Evolutionary conservation across 2,888 invertebrate species (phyloP), one percentile per base, ranked within the genome.

Genomic region (Autographa gamma): DNA sequence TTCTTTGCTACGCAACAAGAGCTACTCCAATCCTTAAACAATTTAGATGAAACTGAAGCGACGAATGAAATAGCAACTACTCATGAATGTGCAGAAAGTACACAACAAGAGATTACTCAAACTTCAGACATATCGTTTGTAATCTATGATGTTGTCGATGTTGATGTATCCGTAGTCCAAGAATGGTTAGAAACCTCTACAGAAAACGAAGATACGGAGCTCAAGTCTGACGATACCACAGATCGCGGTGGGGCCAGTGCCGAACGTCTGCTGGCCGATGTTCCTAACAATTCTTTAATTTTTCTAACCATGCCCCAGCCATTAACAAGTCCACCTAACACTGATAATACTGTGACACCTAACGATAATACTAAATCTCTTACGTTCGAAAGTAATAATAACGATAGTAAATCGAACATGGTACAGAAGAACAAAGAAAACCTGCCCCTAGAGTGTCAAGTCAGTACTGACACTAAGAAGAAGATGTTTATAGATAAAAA

Each of bases 271-370:
- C 75, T 90, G 78, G 84, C 89, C 52, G 88, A 91, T 72, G 84
- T 91, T 76, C 86, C 90, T 84, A 90, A 91, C 83, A 92, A 91
- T 83, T 88, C 93, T 89, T 92, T 89, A 79, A 83, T 92, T 68
- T 89, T 92, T 83, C 86, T 93, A 90, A 92, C 93, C 81, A 86
- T 92, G 79, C 91, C 92, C 74, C 88, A 91, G 83, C 87, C 88
- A 88, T 88, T 90, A 78, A 74, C 88, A 65, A 76, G 81, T 60
- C 71, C 85, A 67, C 63, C 79, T 73, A 71, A 73, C 77, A 81
- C 74, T 71, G 77, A 78, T 74, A 81, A 85, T 71, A 79, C 83
- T 71, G 62, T 76, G 43, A 60, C 71, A 71, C 58, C 69, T 72
- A 80, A 79, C 71, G 83, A 79, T 74, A 81, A 80, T 71, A 69